Conservation (phyloP, 2,797 vertebrate genomes). For the Poeciliopsis gracilis region DNA sequence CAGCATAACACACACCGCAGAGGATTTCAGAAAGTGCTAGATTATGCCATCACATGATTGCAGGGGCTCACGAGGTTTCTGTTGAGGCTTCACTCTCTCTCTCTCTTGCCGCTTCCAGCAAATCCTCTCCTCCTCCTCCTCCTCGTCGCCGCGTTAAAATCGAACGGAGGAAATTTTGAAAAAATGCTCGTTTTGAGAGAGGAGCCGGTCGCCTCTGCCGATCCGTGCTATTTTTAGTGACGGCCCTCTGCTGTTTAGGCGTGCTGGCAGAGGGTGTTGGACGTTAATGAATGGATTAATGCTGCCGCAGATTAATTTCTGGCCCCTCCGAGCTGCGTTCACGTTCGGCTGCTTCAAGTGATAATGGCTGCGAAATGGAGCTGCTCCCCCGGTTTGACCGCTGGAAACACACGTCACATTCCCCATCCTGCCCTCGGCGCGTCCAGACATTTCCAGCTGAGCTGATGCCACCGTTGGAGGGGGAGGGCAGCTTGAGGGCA, state of each 20-base stretch:
- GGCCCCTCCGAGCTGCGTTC: slow-evolving; percentile 34
- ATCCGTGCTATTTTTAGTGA: slow-evolving; percentile 20
- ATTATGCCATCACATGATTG: slow-evolving; percentile 66
- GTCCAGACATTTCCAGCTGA: slow-evolving; percentile 27
- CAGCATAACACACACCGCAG: slow-evolving; percentile 20
- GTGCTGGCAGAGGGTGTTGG: slow-evolving; percentile 29
- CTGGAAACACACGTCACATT: slow-evolving; percentile 12
- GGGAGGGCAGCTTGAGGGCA: slow-evolving; percentile 16
- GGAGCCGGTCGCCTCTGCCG: background rate
- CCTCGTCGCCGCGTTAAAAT: background rate
- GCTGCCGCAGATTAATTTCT: slow-evolving; percentile 54
- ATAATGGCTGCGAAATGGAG: slow-evolving; percentile 18
- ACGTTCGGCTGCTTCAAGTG: slow-evolving; percentile 17
- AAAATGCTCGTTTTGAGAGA: slow-evolving; percentile 3
- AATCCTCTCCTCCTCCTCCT: slow-evolving; percentile 13
- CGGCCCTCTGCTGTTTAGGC: slow-evolving; percentile 19
- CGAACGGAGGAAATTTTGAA: background rate
- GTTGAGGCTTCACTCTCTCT: slow-evolving; percentile 9
- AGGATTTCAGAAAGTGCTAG: slow-evolving; percentile 48
- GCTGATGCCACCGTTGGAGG: slow-evolving; percentile 21
- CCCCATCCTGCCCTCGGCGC: slow-evolving; percentile 9
- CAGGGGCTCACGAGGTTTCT: slow-evolving; percentile 32
- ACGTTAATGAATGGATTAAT: slow-evolving; percentile 47
- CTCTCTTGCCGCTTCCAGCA: background rate
- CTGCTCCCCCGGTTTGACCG: slow-evolving; percentile 13